Percentiles rank a stretch among this genome's conserved stretches.
Evolutionary conservation across 2,797 vertebrate species (phyloP).

Genomic region (Bufotes viridis): DNA sequence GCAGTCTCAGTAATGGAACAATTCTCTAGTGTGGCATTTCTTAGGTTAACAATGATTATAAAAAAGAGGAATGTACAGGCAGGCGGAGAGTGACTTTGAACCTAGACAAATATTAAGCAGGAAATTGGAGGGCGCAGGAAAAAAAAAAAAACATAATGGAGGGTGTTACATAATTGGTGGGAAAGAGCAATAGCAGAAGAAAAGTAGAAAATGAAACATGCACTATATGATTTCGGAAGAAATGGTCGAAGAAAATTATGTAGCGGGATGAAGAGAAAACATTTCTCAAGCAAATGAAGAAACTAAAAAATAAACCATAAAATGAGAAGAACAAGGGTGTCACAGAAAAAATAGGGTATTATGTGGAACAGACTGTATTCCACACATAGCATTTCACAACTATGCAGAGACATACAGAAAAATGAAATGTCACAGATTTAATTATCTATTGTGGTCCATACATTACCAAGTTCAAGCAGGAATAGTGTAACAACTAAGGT

Average conservation of each 20-base stretch:
- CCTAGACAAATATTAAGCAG: conserved; percentile 20
- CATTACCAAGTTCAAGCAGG: neutral
- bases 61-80: conserved; percentile 30
- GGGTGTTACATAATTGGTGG: neutral
- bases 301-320: conserved; percentile 33
- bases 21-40: conserved; percentile 55
- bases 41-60: conserved; percentile 55
- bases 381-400: conserved; percentile 20
- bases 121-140: neutral
- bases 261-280: neutral
- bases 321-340: neutral
- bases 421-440: neutral
- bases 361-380: conserved; percentile 16
- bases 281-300: conserved; percentile 16
- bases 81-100: conserved; percentile 15
- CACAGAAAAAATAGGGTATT: conserved; percentile 13
- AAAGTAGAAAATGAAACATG: neutral
- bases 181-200: neutral
- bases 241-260: neutral
- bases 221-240: neutral
- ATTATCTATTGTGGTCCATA: conserved; percentile 15
- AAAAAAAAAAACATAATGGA: neutral
- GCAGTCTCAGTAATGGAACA: conserved; percentile 45
- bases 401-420: neutral
- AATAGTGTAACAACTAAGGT: neutral